Conservation (phyloP, 2,113 vertebrate genomes). For the Elaphurus davidianus region DNA sequence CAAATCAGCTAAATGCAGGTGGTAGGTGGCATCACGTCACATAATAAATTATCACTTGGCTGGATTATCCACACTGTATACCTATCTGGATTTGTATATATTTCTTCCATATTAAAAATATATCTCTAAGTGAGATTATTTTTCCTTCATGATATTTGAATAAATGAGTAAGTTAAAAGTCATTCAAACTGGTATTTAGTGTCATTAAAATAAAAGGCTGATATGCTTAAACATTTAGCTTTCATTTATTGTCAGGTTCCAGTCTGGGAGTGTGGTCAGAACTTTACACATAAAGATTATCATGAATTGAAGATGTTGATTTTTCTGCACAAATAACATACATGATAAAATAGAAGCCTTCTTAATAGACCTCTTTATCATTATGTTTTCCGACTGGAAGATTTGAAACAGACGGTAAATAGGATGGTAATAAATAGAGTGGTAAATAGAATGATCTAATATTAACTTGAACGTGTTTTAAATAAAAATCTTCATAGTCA, state of each 20-base stretch:
- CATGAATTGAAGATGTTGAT: not conserved
- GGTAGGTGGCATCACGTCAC: not conserved
- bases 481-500: not conserved
- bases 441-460: not conserved
- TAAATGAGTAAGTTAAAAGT: not conserved
- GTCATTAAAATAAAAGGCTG: not conserved
- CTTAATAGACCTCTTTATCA: not conserved
- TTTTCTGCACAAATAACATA: not conserved
- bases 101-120: not conserved
- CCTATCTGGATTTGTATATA: rapidly evolving
- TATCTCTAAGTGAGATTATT: not conserved
- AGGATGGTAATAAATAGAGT: not conserved
- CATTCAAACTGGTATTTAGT: not conserved
- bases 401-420: not conserved
- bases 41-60: rapidly evolving
- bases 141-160: not conserved
- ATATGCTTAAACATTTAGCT: rapidly evolving
- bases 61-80: too few species aligned
- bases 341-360: not conserved
- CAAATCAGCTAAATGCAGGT: not conserved
- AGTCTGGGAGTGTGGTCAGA: rapidly evolving
- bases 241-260: not conserved
- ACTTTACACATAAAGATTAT: rapidly evolving
- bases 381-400: not conserved
- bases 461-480: not conserved